Evolutionary conservation across 2,888 invertebrate genomes (phyloP), one percentile per base, ranked within the genome.

Genomic region (Drosophila austrosaltans): DNA sequence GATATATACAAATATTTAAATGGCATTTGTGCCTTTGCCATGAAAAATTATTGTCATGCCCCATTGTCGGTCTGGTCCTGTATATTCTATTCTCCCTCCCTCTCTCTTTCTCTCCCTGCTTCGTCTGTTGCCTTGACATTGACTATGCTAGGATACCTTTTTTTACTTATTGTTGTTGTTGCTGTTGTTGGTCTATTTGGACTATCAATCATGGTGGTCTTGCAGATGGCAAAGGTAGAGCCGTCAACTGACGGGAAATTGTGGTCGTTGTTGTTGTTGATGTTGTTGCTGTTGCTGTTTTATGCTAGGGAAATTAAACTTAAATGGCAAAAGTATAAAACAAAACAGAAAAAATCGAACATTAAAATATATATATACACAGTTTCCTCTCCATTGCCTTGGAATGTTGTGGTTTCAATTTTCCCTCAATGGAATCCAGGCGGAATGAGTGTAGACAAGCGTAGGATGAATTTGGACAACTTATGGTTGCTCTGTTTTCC

Each of bases 1-100:
- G 8, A 36, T 36, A 22, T 78, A 76, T 79, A 80, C 72, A 79
- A 79, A 79, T 79, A 79, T 79, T 79, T 79, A 80, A 80, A 78
- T 79, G 80, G 75, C 77, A 77, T 22, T 63, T 53, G 39, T 16
- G 16, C 16, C 39, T 39, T 20, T 42, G 56, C 28, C 54, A 63
- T 63, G 63, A 63, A 63, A 56, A 56, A 63, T 63, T 54, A 63
- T 53, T 53, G 53, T 63, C 63, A 56, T 36, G 63, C 30, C 42
- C 28, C 48, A 48, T 12, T 25, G 12, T 42, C 16, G 42, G 3
- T 16, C n/a, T 16, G 16, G n/a, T 48, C 22, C 22, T 22, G 36
- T 36, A 25, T 48, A 22, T 25, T 48, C 25, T 10, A 22, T 20
- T 22, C 22, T 48, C 22, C 30, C 6, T 36, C 36, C 1, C 10